A percentile compares a stretch with the other conserved stretches of the same genome.
Evolutionary conservation across 1,140 invertebrate genomes (phyloP).

Genomic region (Dysdera silvatica): DNA sequence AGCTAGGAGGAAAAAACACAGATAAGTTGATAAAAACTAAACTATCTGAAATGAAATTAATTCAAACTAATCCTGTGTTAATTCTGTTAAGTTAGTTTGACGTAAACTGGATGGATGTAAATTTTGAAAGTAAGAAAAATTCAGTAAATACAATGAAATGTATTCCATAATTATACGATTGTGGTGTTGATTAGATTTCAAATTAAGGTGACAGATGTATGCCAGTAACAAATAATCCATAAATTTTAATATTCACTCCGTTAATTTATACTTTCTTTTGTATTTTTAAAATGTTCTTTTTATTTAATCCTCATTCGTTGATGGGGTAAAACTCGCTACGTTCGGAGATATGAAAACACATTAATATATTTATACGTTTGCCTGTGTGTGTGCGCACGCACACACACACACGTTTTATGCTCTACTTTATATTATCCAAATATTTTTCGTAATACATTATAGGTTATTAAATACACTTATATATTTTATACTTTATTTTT

Average conservation of each 20-base stretch:
- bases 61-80: neutral
- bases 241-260: no score
- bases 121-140: neutral
- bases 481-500: no score
- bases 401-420: neutral
- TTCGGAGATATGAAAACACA: no score
- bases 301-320: no score
- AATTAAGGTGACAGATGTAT: no score
- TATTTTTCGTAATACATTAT: neutral
- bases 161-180: neutral
- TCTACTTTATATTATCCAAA: neutral
- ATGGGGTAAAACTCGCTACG: no score
- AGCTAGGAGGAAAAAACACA: slow-evolving; percentile 6
- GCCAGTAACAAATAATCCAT: no score
- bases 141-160: neutral
- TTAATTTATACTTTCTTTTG: no score
- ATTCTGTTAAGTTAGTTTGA: neutral
- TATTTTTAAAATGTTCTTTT: no score
- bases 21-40: neutral
- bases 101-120: neutral
- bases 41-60: neutral
- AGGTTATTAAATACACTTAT: neutral
- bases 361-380: no score
- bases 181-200: neutral
- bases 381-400: neutral